These are phyloP conservation scores for Plectropomus leopardus DNA, from an alignment of 2,113 vertebrate genomes.

Conservation along the genomic window DNA sequence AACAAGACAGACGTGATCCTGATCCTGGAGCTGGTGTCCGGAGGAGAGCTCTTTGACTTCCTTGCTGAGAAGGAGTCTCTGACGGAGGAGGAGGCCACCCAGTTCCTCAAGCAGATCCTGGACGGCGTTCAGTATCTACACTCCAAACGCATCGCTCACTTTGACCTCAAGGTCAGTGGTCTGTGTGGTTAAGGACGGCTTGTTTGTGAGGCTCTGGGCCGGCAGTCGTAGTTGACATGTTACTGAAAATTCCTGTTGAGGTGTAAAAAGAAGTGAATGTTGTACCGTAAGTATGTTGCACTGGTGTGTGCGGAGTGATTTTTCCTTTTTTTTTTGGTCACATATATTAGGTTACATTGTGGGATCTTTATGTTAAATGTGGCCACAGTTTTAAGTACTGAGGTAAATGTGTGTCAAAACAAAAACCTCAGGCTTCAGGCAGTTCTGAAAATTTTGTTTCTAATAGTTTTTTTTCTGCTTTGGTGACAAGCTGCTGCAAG, in stretches of 20 bases:
- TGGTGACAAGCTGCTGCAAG: too few relatives aligned
- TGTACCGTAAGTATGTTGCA: background rate
- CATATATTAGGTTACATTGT: too few relatives aligned
- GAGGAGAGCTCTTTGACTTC: slow-evolving; percentile 96
- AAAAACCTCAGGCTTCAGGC: too few relatives aligned
- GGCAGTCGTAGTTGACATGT: slow-evolving; percentile 1
- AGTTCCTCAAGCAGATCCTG: slow-evolving; percentile 98
- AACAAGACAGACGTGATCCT: slow-evolving; percentile 98
- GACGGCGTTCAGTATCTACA: slow-evolving; percentile 96
- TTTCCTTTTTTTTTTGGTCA: too few relatives aligned
- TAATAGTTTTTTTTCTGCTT: too few relatives aligned
- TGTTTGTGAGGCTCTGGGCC: background rate
- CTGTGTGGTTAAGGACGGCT: background rate
- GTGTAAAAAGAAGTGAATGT: background rate
- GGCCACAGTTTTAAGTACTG: too few relatives aligned
- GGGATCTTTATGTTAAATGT: too few relatives aligned
- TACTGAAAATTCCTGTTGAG: background rate
- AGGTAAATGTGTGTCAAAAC: too few relatives aligned
- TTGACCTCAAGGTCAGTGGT: slow-evolving; percentile 93
- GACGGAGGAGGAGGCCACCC: slow-evolving; percentile 96
- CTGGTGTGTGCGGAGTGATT: background rate
- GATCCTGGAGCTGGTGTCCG: slow-evolving; percentile 97
- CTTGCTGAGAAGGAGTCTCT: slow-evolving; percentile 97
- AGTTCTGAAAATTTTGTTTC: too few relatives aligned
- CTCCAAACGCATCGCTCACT: slow-evolving; percentile 96